Conservation (phyloP, 1,140 invertebrate species). For the Drosophila neocordata region DNA sequence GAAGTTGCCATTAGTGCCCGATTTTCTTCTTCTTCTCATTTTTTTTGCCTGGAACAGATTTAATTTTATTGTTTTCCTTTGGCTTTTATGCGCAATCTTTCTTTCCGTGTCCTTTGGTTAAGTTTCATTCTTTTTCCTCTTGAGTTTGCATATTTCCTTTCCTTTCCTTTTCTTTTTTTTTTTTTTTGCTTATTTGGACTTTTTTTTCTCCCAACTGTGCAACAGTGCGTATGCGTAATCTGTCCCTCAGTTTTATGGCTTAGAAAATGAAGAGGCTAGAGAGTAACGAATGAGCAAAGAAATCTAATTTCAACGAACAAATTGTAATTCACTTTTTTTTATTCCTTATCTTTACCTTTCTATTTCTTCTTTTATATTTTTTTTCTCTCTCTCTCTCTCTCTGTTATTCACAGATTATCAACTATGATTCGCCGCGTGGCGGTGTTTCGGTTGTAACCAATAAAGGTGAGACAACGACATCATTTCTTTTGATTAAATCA, state of each 20-base stretch:
- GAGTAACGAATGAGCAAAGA: neutral
- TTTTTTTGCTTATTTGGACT: constrained; percentile 39
- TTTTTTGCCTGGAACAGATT: constrained; percentile 58
- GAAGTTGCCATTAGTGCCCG: constrained; percentile 67
- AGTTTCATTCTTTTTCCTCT: constrained; percentile 26
- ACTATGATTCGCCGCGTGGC: constrained; percentile 94
- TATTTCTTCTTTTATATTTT: constrained; percentile 19
- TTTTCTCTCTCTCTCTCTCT: constrained; percentile 31
- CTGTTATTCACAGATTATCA: constrained; percentile 88
- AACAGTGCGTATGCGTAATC: constrained; percentile 79
- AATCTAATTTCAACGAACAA: constrained; percentile 26
- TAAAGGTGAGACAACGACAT: constrained; percentile 90
- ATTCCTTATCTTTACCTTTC: constrained; percentile 12
- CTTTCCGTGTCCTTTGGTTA: constrained; percentile 47
- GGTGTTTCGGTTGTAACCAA: constrained; percentile 90
- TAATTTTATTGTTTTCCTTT: constrained; percentile 81
- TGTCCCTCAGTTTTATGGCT: constrained; percentile 64
- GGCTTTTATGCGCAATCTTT: constrained; percentile 64
- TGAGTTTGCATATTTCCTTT: constrained; percentile 27
- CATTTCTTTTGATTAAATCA: constrained; percentile 90
- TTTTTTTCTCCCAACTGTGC: constrained; percentile 66
- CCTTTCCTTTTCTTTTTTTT: constrained; percentile 50
- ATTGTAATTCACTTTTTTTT: constrained; percentile 19
- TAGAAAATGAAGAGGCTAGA: constrained; percentile 55
- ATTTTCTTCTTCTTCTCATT: constrained; percentile 13